Percentiles rank a stretch among this genome's conserved stretches.
Evolutionary conservation across 2,888 invertebrate species (phyloP).

Genomic region (Limnephilus auricula): DNA sequence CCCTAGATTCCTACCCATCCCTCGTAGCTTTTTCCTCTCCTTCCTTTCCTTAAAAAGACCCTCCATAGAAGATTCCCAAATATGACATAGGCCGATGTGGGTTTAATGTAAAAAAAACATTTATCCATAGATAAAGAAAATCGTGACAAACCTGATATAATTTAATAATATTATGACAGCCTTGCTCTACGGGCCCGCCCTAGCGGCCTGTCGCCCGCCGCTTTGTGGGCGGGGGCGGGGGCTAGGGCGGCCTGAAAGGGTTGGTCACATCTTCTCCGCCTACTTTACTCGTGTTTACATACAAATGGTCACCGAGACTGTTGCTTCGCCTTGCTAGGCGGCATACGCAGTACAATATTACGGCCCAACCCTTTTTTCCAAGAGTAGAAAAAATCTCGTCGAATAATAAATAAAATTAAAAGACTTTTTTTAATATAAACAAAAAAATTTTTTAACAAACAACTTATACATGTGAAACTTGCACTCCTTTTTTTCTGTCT

Average conservation of each 20-base stretch:
- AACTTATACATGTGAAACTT: neutral
- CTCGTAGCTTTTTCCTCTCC: no score
- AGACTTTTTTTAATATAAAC: no score
- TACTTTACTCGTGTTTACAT: slow-evolving; percentile 59
- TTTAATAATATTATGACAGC: neutral
- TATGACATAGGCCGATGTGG: no score
- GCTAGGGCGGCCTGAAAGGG: slow-evolving; percentile 39
- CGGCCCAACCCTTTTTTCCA: slow-evolving; percentile 53
- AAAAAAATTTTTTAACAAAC: neutral
- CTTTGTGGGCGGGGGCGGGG: neutral
- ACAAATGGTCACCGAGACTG: slow-evolving; percentile 50
- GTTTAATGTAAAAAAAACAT: no score
- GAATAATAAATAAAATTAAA: neutral
- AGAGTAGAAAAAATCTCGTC: neutral
- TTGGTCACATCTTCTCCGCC: slow-evolving; percentile 58
- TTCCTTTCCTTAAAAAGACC: no score
- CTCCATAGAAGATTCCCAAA: no score
- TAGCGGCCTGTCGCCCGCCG: neutral
- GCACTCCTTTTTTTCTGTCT: neutral
- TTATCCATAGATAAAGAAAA: neutral
- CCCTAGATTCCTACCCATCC: no score
- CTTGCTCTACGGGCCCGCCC: neutral
- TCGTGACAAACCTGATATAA: slow-evolving; percentile 5
- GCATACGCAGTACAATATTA: slow-evolving; percentile 55
- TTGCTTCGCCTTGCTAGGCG: slow-evolving; percentile 41